Evolutionary conservation across 2,113 vertebrate species (phyloP).

Genomic region (Gallinago jamesoni): DNA sequence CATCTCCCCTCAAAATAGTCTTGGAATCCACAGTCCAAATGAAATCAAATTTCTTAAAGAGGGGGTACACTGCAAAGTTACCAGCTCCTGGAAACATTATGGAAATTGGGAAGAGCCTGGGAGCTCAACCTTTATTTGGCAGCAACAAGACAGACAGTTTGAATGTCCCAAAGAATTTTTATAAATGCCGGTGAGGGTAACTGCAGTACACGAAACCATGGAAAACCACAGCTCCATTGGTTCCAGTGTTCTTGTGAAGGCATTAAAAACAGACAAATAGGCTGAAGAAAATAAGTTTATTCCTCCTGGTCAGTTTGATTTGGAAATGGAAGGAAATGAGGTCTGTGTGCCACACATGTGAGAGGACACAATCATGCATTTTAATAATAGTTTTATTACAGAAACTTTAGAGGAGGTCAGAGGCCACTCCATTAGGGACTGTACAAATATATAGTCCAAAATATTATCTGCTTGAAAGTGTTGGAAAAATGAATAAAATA

Average conservation of each 20-base stretch:
- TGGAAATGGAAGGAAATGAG: background rate
- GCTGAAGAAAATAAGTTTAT: background rate
- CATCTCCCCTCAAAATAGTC: background rate
- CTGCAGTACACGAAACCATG: accelerated
- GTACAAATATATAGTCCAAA: background rate
- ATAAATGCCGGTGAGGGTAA: background rate
- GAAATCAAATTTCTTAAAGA: background rate
- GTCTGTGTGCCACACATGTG: background rate
- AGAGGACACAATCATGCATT: background rate
- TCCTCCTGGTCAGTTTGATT: background rate
- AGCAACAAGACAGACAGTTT: background rate
- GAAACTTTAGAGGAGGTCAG: background rate
- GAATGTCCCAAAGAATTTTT: background rate
- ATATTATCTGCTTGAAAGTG: background rate
- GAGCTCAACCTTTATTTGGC: background rate
- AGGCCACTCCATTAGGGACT: background rate
- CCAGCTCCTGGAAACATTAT: background rate
- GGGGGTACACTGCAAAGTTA: background rate
- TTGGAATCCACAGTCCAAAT: background rate
- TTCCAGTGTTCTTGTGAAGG: background rate
- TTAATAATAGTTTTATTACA: background rate
- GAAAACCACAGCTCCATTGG: background rate
- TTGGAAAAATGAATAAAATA: background rate
- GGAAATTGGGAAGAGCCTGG: background rate
- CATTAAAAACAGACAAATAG: background rate